A percentile compares a stretch with the other conserved stretches of the same genome.
Conservation (phyloP, 2,888 invertebrate species). For the Gymnoscelis rufifasciata region DNA sequence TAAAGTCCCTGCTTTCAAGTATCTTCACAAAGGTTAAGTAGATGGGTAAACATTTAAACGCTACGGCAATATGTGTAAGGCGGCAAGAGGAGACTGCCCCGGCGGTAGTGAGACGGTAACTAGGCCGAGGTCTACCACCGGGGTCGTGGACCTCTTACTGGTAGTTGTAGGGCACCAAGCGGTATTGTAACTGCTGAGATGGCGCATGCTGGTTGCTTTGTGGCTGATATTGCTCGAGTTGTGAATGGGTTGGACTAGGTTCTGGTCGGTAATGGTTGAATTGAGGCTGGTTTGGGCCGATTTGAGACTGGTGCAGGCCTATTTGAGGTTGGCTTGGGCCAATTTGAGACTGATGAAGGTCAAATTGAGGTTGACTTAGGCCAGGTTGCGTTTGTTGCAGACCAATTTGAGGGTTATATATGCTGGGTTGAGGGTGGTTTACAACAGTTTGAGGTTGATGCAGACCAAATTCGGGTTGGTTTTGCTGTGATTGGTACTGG, state of each 20-base stretch:
- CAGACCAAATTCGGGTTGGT: no score
- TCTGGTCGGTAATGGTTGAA: conserved; percentile 19
- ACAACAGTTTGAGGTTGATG: no score
- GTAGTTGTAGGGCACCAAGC: conserved; percentile 38
- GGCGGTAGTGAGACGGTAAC: conserved; percentile 24
- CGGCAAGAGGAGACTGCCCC: no score
- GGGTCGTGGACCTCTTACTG: background rate
- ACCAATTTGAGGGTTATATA: no score
- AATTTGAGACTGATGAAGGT: no score
- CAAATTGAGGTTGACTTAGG: no score
- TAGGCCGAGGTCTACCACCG: conserved; percentile 65
- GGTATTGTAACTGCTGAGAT: conserved; percentile 39
- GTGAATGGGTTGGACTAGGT: conserved; percentile 38
- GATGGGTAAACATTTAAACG: background rate
- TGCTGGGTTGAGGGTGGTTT: no score
- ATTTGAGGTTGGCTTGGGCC: no score
- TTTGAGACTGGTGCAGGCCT: no score
- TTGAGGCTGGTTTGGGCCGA: no score
- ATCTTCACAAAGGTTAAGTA: background rate
- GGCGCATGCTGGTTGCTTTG: conserved; percentile 35
- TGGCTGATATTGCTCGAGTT: conserved; percentile 39
- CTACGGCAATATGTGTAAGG: background rate
- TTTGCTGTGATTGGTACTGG: no score
- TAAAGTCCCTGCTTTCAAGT: background rate
- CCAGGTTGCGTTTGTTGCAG: no score